phyloP scores from a whole-genome alignment of 2,888 invertebrate genomes.

The Ormyrus labotus region DNA sequence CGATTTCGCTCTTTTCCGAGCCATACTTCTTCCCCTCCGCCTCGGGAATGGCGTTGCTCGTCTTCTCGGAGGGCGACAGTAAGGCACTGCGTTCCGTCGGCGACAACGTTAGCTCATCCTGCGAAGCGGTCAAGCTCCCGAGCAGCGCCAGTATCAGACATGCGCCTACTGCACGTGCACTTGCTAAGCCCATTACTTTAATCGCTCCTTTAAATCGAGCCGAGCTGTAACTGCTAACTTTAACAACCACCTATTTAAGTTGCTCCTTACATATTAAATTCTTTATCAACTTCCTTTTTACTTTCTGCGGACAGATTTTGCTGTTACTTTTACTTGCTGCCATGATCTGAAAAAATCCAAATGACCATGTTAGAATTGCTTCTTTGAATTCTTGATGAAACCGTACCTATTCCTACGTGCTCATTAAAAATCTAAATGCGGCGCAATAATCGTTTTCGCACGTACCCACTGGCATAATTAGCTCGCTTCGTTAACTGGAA shows the following conservation, averaged over 20 bases:
- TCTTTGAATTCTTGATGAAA: too few species aligned
- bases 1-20: slow-evolving; percentile 1
- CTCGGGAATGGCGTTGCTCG: slow-evolving; percentile 49
- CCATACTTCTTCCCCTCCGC: slow-evolving; percentile 24
- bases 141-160: neutral
- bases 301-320: slow-evolving; percentile 3
- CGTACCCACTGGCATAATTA: too few species aligned
- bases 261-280: slow-evolving; percentile 34
- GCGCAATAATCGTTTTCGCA: too few species aligned
- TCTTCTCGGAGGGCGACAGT: slow-evolving; percentile 21
- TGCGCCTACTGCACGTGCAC: slow-evolving; percentile 7
- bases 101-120: neutral
- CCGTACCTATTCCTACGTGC: too few species aligned
- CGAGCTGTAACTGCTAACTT: too few species aligned
- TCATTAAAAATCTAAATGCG: too few species aligned
- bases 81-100: neutral
- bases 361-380: too few species aligned
- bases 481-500: too few species aligned
- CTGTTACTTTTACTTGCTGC: slow-evolving; percentile 21
- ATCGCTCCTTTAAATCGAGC: too few species aligned
- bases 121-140: neutral
- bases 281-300: neutral
- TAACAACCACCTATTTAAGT: neutral
- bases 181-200: neutral
- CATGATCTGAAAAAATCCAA: slow-evolving; percentile 39